phyloP scores from a whole-genome alignment of 2,797 vertebrate genomes.

The Apogon talboti region DNA sequence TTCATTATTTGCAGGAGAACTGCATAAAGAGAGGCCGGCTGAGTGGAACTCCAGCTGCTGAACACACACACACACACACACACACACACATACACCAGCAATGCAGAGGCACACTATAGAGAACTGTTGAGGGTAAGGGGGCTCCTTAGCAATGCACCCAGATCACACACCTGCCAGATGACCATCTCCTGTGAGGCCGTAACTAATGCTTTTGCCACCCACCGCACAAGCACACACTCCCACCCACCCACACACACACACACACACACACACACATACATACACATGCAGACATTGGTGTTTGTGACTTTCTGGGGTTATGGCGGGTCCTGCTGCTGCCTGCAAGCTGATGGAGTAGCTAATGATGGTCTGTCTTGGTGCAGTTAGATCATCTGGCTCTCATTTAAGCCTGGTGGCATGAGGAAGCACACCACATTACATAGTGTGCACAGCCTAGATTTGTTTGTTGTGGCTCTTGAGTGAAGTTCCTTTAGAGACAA shows the following conservation, averaged over 20 bases:
- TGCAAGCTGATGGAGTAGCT: constrained; percentile 50
- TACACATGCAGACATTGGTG: constrained; percentile 21
- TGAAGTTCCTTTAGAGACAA: constrained; percentile 9
- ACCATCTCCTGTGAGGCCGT: constrained; percentile 42
- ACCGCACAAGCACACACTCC: constrained; percentile 6
- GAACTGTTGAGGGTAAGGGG: constrained; percentile 59
- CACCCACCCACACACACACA: constrained; percentile 12
- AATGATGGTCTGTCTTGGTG: constrained; percentile 48
- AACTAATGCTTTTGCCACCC: constrained; percentile 14
- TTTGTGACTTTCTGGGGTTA: constrained; percentile 55
- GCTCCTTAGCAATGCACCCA: constrained; percentile 64
- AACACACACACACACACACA: constrained; percentile 36
- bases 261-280: constrained; percentile 30
- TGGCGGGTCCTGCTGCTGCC: constrained; percentile 33
- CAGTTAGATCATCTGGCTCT: constrained; percentile 55
- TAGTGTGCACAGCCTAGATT: constrained; percentile 13
- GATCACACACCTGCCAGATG: constrained; percentile 64
- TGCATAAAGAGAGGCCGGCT: constrained; percentile 78
- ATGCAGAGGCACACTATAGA: constrained; percentile 61
- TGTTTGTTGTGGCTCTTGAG: constrained; percentile 9
- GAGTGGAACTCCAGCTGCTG: constrained; percentile 83
- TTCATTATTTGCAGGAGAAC: constrained; percentile 82
- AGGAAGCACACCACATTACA: constrained; percentile 11
- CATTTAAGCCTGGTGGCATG: constrained; percentile 40
- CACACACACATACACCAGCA: too few species aligned